These are phyloP conservation scores for Brenthis daphne DNA, from an alignment of 2,888 invertebrate genomes.

Conservation along the genomic window DNA sequence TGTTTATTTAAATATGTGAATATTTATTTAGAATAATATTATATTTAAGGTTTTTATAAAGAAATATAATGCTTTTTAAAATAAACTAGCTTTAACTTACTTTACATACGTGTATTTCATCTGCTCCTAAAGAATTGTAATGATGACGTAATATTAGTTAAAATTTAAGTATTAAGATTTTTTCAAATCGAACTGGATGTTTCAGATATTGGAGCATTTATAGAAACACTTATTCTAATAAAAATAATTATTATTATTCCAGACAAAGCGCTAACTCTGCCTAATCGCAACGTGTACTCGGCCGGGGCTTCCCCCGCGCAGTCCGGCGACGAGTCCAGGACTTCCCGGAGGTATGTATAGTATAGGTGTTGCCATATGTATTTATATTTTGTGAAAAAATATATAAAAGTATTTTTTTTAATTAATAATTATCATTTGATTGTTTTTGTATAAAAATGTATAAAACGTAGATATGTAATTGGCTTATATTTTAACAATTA, in stretches of 20 bases:
- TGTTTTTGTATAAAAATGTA: no score
- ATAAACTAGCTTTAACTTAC: no score
- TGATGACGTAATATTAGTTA: no score
- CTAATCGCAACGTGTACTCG: constrained; percentile 75
- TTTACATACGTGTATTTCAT: no score
- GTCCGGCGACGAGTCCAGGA: constrained; percentile 78
- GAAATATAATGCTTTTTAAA: no score
- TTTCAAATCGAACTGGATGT: background rate
- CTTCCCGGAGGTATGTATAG: constrained; percentile 71
- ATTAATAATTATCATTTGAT: background rate
- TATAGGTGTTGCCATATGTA: constrained; percentile 1
- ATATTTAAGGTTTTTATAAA: no score
- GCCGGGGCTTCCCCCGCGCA: constrained; percentile 78
- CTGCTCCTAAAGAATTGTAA: no score
- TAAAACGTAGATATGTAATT: background rate
- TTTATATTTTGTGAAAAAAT: background rate
- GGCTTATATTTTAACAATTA: constrained; percentile 14
- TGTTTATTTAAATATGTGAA: no score
- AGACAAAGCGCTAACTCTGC: constrained; percentile 76
- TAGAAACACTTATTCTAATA: background rate
- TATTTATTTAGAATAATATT: no score
- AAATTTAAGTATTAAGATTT: no score
- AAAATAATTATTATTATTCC: constrained; percentile 38
- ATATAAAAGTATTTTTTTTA: background rate
- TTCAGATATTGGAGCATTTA: background rate